Evolutionary conservation across 2,113 vertebrate species (phyloP).

Genomic region (Otocyon megalotis): DNA sequence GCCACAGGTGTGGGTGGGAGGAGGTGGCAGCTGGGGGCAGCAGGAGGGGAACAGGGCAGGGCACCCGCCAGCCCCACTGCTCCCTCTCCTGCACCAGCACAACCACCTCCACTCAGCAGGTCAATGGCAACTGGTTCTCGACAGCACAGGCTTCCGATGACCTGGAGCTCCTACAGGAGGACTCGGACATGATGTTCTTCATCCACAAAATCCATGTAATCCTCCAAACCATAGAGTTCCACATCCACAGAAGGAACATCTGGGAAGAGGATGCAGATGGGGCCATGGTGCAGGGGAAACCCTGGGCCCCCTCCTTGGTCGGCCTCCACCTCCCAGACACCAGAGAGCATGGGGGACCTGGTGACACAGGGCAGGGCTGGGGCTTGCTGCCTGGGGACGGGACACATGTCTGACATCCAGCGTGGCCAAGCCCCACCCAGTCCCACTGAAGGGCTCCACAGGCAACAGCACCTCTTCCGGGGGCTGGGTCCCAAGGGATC

Average conservation of each 20-base stretch:
- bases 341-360: background rate
- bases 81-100: background rate
- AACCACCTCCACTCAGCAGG: background rate
- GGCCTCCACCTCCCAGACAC: background rate
- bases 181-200: rapidly evolving
- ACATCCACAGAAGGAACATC: background rate
- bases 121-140: background rate
- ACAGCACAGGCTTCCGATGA: background rate
- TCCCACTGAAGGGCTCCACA: background rate
- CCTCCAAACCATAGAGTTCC: background rate
- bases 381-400: rapidly evolving
- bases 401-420: background rate
- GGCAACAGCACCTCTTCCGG: background rate
- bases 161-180: rapidly evolving
- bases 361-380: background rate
- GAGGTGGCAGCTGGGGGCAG: background rate
- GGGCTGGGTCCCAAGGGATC: no score
- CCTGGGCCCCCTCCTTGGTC: background rate
- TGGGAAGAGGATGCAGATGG: rapidly evolving
- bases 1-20: rapidly evolving
- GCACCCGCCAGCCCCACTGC: background rate
- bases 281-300: background rate
- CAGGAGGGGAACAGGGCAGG: background rate
- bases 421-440: background rate
- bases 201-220: background rate